Percentiles rank a stretch among this genome's conserved stretches.
Evolutionary conservation across 1,140 invertebrate species (phyloP).

Genomic region (Trachymyrmex septentrionalis): DNA sequence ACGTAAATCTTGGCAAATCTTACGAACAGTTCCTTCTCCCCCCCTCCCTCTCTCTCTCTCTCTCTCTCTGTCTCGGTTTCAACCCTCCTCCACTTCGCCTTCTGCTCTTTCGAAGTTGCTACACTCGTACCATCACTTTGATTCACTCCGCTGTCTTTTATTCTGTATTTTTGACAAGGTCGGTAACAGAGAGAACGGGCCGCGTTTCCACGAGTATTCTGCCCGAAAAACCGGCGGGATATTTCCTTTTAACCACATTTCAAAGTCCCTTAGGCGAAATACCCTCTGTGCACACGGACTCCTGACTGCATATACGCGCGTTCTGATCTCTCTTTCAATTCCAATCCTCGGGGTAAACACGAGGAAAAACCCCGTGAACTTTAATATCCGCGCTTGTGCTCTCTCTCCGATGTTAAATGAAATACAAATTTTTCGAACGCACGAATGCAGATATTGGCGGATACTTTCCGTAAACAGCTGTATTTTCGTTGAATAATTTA

Average conservation of each 20-base stretch:
- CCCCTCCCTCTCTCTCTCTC: background rate
- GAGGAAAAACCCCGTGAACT: conserved; percentile 18
- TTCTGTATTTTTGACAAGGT: conserved; percentile 59
- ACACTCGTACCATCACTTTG: conserved; percentile 46
- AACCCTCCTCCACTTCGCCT: background rate
- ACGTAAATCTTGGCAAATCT: conserved; percentile 77
- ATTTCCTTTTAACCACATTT: conserved; percentile 59
- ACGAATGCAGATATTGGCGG: background rate
- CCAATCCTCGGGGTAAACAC: conserved; percentile 50
- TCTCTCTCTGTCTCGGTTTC: background rate
- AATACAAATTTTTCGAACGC: conserved; percentile 51
- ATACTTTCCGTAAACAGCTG: background rate
- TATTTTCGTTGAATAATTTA: background rate
- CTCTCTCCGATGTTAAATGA: conserved; percentile 42
- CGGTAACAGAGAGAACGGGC: conserved; percentile 42
- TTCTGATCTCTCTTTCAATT: conserved; percentile 29
- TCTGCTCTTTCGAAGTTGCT: background rate
- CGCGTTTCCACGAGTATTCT: conserved; percentile 12
- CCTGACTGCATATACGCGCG: background rate
- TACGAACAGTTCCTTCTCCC: conserved; percentile 58
- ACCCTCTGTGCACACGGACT: conserved; percentile 10
- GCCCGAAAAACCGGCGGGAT: conserved; percentile 21
- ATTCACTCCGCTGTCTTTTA: conserved; percentile 56
- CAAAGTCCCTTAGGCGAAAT: conserved; percentile 56
- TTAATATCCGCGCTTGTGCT: conserved; percentile 41